Evolutionary conservation across 2,113 vertebrate species (phyloP), one percentile per base, ranked within the genome.

Genomic region (Loxodonta africana): DNA sequence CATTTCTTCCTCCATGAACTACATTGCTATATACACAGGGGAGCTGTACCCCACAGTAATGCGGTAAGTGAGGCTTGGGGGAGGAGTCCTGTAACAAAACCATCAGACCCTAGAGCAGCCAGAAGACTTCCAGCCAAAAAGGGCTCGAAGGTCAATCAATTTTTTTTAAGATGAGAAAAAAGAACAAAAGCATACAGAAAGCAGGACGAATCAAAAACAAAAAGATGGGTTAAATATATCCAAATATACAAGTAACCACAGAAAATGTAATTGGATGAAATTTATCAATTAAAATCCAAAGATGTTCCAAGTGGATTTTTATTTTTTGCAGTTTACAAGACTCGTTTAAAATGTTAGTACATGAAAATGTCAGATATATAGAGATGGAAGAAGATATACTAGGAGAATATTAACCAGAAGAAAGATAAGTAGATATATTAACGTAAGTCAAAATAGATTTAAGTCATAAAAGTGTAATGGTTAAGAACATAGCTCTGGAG

Each of bases 1-100:
- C 25, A 90, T 99, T 4, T 98, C 99, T 4, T 98, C 98, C 3
- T 99, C 99, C 37, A 99, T 99, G 93, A 98, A 74, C 94, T 99
- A 98, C 97, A 98, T 99, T 86, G 99, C 98, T 15, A 46, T 96
- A 2, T 97, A 96, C 67, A 95, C 94, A 0, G 90, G 91, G 14
- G 97, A 98, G 69, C 88, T 97, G 8, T 98, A 89, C 37, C 97
- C 98, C 18, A 98, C 94, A 1, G 93, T 96, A n/a, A 95, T 96
- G 51, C 76, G 74, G 97, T 98, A 82, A 90, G 83, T 7, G 5
- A 46, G 30, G 14, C n/a, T 4, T 41, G 4, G 14, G 74, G 7
- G 7, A 65, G 48, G 67, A 12, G 21, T 51, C 57, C 30, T 33
- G 5, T n/a, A 8, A 23, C 10, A 20, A 33, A 41, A 87, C 30